A percentile compares a stretch with the other conserved stretches of the same genome.
Evolutionary conservation across 2,113 vertebrate genomes (phyloP).

Genomic region (Ciconia maguari): DNA sequence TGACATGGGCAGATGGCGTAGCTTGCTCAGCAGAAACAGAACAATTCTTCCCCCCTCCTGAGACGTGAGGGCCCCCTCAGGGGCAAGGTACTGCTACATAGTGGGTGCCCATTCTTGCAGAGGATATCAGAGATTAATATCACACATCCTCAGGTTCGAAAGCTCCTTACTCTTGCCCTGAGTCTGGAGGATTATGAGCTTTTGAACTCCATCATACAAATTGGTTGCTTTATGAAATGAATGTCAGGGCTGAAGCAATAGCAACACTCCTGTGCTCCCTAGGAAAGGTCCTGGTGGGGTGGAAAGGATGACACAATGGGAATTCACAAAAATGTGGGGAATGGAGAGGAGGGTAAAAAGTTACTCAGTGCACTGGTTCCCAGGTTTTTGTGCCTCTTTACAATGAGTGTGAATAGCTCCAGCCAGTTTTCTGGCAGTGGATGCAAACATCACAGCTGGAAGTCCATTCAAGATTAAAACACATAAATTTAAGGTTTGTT

Average conservation of each 20-base stretch:
- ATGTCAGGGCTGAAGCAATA: not conserved
- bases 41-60: not conserved
- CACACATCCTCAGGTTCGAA: not conserved
- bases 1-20: not conserved
- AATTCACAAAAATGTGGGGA: not conserved
- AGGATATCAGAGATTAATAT: not conserved
- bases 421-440: not conserved
- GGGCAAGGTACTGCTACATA: not conserved
- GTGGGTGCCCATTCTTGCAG: not conserved
- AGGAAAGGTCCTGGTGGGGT: fast-evolving
- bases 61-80: not conserved
- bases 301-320: not conserved
- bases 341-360: not conserved
- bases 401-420: not conserved
- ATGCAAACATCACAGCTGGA: not conserved
- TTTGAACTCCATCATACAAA: not conserved
- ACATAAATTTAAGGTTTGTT: not conserved
- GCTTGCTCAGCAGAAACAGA: not conserved
- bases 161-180: not conserved
- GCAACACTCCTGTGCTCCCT: not conserved
- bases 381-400: not conserved
- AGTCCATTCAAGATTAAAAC: not conserved
- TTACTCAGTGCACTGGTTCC: not conserved
- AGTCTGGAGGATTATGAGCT: not conserved
- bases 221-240: not conserved